Base-by-base conservation (phyloP, 1,140 invertebrate species). In the Cataglyphis hispanica region DNA sequence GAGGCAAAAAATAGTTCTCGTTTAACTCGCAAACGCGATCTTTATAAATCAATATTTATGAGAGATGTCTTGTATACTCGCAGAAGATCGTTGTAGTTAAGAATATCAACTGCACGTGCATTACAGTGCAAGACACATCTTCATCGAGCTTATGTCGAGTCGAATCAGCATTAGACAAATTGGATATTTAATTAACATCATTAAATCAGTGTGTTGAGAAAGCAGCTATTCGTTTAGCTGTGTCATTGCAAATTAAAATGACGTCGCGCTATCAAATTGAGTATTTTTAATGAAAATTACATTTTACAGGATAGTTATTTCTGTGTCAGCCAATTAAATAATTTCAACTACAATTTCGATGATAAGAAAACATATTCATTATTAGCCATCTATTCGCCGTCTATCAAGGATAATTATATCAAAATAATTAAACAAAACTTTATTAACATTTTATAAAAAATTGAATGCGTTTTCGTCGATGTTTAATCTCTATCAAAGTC, bases 161-260 rank as follows among this genome's bases (percentile, higher is more conserved):
- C 85, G 56, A 90, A 92, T 92, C 56, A 70, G 56, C 61, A 89
- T 86, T 87, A 86, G 72, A 86, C 89, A 87, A 85, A 86, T 87
- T 90, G 84, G 89, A 90, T 91, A 91, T 91, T 92, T 92, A 92
- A 92, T 92, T 92, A 91, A 91, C 81, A 63, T 31, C 85, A 58
- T 63, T 88, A 75, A 87, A 88, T 87, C 76, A 88, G 46, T 72
- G 61, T 69, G 84, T 91, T 90, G 87, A 85, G 88, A 91, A 88
- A 90, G 74, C 85, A 78, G 85, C 74, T 78, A 85, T 64, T 37
- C 87, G 58, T 22, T 78, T 56, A 66, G n/a, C 60, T 64, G 46
- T 78, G 58, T 60, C 63, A 40, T 58, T 87, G 80, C 75, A 27
- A 78, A 76, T 84, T 50, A 63, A 86, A 58, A 75, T 6, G 56